Conservation (phyloP, 2,888 invertebrate species). For the Amphipoea oculea region DNA sequence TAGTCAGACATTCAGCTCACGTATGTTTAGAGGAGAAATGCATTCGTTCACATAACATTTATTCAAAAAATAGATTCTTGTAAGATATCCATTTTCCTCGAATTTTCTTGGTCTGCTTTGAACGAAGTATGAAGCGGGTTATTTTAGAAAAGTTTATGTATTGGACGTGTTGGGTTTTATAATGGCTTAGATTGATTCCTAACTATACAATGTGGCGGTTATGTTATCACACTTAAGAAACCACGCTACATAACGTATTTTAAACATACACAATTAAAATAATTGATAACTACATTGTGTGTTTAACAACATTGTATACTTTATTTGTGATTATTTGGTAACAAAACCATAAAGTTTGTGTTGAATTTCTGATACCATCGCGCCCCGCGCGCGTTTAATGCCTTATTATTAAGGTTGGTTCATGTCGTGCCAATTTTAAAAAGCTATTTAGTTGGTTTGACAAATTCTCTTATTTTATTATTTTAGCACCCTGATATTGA, state of each 20-base stretch:
- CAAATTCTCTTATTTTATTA: too few species aligned
- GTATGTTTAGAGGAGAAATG: conserved; percentile 73
- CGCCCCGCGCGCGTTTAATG: too few species aligned
- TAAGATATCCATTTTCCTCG: conserved; percentile 61
- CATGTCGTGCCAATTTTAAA: too few species aligned
- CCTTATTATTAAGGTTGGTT: too few species aligned
- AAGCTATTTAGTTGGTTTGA: too few species aligned
- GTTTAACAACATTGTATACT: too few species aligned
- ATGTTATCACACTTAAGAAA: background rate
- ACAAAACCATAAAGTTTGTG: too few species aligned
- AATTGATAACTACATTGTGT: background rate
- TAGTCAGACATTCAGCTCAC: conserved; percentile 71
- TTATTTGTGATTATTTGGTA: too few species aligned
- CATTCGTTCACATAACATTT: conserved; percentile 72
- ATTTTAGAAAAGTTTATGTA: background rate
- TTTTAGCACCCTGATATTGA: background rate
- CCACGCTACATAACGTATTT: background rate
- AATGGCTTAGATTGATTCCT: background rate
- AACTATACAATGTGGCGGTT: background rate
- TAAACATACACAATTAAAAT: background rate
- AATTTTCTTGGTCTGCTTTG: conserved; percentile 29
- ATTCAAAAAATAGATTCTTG: conserved; percentile 69
- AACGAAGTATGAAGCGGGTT: background rate
- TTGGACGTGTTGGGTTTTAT: background rate
- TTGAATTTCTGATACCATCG: too few species aligned